Base-by-base conservation (phyloP, 2,113 vertebrate species). In the Salminus brasiliensis region DNA sequence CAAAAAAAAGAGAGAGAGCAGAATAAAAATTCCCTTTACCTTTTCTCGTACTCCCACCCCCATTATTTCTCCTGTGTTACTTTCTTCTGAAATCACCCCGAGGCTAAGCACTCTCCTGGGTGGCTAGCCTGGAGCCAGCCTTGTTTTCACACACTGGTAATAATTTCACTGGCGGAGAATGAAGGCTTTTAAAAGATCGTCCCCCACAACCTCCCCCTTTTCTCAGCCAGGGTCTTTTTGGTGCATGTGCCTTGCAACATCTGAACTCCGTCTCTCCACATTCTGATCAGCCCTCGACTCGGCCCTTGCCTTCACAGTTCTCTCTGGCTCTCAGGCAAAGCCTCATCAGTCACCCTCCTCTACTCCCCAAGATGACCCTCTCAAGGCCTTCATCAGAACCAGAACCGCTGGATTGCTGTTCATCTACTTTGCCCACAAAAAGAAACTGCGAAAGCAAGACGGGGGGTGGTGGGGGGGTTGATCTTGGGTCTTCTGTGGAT, bases 101-200 rank as follows among this genome's bases (percentile, higher is more conserved):
- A 90, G 93, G 93, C 92, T 63, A 84, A 87, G 85, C 84, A 7
- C 89, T 93, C 92, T 94, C 93, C 86, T 93, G 92, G 91, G 92
- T 91, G 91, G 91, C 88, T 90, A 84, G 73, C 91, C 92, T 72
- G 68, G 25, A 91, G 92, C 90, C 70, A 72, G 87, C 87, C 91
- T 91, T 91, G 88, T 92, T 93, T 91, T 89, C 74, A 87, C 88
- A 89, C 83, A 87, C 89, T 91, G 85, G 65, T 92, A 90, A 92
- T 93, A 87, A 93, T 90, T 87, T 88, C 72, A 84, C 88, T 83
- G 87, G 87, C 87, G 84, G 73, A 89, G 89, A 91, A 73, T 43
- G 52, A 8, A 84, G 85, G 88, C 90, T 92, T 93, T 94, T 91
- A 92, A 89, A 85, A 88, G 87, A 90, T 92, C 88, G 86, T 76